phyloP scores from a whole-genome alignment of 2,113 vertebrate genomes.

The Mastomys natalensis region DNA sequence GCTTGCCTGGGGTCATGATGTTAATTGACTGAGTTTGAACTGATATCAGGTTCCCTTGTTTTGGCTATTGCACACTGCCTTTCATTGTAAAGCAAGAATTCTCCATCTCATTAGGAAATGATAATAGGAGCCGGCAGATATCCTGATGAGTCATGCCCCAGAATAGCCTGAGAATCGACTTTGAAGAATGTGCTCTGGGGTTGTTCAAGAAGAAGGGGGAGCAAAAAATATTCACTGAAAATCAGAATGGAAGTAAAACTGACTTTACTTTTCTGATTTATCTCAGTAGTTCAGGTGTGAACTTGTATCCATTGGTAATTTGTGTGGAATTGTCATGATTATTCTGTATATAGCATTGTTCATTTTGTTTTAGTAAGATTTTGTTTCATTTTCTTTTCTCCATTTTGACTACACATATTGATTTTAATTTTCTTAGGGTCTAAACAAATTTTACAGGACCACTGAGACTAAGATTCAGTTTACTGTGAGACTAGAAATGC shows the following conservation, averaged over 20 bases:
- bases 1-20: background rate
- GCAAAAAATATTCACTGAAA: background rate
- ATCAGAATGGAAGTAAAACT: background rate
- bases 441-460: background rate
- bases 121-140: background rate
- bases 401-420: background rate
- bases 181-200: background rate
- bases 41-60: background rate
- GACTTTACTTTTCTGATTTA: background rate
- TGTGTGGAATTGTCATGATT: background rate
- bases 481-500: background rate
- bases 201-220: background rate
- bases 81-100: background rate
- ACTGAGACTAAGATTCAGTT: background rate
- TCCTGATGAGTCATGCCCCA: background rate
- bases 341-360: background rate
- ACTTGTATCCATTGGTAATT: background rate
- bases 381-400: background rate
- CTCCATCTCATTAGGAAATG: background rate
- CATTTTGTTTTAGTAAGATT: background rate
- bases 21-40: slow-evolving; percentile 1
- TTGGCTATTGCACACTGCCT: background rate
- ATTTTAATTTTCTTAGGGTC: background rate
- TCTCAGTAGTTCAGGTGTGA: background rate
- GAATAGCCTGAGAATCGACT: background rate